These are phyloP conservation scores for Amphiprion ocellaris DNA, from an alignment of 2,113 vertebrate species.

Conservation along the genomic window DNA sequence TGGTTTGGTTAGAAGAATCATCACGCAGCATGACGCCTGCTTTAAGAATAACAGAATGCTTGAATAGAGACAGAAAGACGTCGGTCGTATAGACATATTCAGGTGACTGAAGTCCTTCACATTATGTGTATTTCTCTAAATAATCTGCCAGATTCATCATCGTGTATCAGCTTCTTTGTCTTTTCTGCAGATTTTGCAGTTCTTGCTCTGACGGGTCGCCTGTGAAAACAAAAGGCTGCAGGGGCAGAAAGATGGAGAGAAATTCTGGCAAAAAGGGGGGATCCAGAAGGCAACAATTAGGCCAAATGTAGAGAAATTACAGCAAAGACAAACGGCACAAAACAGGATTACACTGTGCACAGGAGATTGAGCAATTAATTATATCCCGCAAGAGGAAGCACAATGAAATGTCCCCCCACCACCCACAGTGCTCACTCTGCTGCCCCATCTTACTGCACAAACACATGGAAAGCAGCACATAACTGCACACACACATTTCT, in stretches of 20 bases:
- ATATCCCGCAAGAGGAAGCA: constrained; percentile 68
- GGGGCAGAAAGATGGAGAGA: neutral
- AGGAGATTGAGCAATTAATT: constrained; percentile 77
- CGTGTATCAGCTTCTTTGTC: neutral
- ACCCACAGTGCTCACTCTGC: constrained; percentile 40
- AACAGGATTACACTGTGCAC: constrained; percentile 68
- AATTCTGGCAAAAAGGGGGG: constrained; percentile 35
- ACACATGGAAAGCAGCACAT: constrained; percentile 1
- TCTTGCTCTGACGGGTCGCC: constrained; percentile 14
- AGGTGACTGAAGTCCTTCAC: no score
- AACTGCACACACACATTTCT: neutral
- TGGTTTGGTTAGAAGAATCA: neutral
- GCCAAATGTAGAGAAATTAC: constrained; percentile 65
- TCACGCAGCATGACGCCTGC: neutral
- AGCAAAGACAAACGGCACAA: constrained; percentile 63
- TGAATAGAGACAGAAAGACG: neutral
- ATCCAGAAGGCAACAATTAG: constrained; percentile 74
- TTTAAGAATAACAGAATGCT: neutral
- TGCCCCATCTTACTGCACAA: constrained; percentile 16
- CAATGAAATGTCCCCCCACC: constrained; percentile 56
- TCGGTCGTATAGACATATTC: neutral
- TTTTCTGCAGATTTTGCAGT: constrained; percentile 23
- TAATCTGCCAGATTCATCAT: constrained; percentile 7
- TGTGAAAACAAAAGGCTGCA: constrained; percentile 47
- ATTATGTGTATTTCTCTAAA: neutral